Conservation (phyloP, 2,113 vertebrate species). For the Pseudorhombus dupliciocellatus region DNA sequence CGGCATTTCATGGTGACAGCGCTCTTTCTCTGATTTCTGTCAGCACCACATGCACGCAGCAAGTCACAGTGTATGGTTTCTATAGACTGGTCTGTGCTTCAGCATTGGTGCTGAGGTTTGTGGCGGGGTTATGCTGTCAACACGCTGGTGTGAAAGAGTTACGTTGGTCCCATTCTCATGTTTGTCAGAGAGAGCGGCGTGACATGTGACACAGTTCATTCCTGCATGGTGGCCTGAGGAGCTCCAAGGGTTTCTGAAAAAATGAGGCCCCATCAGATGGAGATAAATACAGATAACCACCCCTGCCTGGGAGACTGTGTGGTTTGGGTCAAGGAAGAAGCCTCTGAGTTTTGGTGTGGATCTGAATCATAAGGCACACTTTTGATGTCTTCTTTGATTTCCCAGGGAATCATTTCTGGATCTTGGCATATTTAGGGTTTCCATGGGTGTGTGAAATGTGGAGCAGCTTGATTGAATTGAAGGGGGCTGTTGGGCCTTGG, state of each 20-base stretch:
- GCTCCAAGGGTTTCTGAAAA: not conserved
- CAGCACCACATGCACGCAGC: constrained; percentile 3
- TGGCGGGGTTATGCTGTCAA: not conserved
- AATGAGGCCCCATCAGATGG: too few relatives aligned
- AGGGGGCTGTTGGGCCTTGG: not conserved
- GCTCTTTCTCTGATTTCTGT: constrained; percentile 12
- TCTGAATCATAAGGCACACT: too few relatives aligned
- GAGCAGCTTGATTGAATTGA: not conserved
- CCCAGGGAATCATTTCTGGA: not conserved
- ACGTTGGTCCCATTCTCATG: not conserved
- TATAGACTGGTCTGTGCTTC: constrained; percentile 8
- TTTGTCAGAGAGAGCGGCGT: not conserved
- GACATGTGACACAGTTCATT: not conserved
- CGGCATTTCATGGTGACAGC: constrained; percentile 7
- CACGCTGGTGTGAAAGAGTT: not conserved
- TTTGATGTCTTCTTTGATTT: not conserved
- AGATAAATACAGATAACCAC: too few relatives aligned
- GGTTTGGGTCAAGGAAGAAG: not conserved
- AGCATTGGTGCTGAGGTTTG: not conserved
- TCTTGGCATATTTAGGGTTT: not conserved
- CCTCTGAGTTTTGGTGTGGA: not conserved
- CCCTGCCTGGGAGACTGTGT: too few relatives aligned
- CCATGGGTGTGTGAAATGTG: not conserved
- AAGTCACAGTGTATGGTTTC: constrained; percentile 15
- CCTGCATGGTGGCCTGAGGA: not conserved